Conservation (phyloP, 1,140 invertebrate genomes). For the Aphaenogaster floridana region DNA sequence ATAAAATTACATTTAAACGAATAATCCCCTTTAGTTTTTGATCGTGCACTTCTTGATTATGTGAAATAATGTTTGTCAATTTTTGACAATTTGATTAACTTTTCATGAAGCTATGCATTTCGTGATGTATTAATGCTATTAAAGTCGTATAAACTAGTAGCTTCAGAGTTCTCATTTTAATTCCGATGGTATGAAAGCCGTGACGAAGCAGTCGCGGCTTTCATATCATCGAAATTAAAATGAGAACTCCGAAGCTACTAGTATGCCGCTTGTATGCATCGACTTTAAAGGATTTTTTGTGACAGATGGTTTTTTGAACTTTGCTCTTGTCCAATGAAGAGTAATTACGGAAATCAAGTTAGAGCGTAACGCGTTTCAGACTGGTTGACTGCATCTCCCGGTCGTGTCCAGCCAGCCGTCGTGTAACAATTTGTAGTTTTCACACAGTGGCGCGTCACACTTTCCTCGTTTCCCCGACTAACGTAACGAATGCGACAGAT, state of each 20-base stretch:
- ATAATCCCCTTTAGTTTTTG: not conserved
- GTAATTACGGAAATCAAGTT: slow-evolving; percentile 52
- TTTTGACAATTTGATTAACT: slow-evolving; percentile 1
- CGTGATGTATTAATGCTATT: not conserved
- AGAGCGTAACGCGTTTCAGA: slow-evolving; percentile 47
- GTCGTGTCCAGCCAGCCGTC: slow-evolving; percentile 24
- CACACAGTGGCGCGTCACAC: slow-evolving; percentile 23
- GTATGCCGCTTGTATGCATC: not conserved
- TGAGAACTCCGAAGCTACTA: too few species aligned
- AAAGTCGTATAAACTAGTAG: not conserved
- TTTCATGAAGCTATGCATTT: not conserved
- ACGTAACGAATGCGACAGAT: slow-evolving; percentile 45
- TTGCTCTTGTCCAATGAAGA: slow-evolving; percentile 45
- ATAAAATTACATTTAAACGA: not conserved
- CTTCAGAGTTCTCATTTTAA: slow-evolving; percentile 12
- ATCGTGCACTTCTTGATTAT: not conserved
- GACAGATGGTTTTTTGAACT: slow-evolving; percentile 41
- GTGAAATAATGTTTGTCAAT: not conserved
- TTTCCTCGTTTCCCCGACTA: slow-evolving; percentile 38
- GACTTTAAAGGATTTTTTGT: slow-evolving; percentile 35
- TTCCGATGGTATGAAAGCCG: not conserved
- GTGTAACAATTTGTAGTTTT: slow-evolving; percentile 57
- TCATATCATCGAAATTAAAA: too few species aligned
- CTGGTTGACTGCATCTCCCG: slow-evolving; percentile 31
- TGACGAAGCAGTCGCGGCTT: too few species aligned